Conservation (phyloP, 35 echinoderm and acorn worm species). For the Lytechinus variegatus region DNA sequence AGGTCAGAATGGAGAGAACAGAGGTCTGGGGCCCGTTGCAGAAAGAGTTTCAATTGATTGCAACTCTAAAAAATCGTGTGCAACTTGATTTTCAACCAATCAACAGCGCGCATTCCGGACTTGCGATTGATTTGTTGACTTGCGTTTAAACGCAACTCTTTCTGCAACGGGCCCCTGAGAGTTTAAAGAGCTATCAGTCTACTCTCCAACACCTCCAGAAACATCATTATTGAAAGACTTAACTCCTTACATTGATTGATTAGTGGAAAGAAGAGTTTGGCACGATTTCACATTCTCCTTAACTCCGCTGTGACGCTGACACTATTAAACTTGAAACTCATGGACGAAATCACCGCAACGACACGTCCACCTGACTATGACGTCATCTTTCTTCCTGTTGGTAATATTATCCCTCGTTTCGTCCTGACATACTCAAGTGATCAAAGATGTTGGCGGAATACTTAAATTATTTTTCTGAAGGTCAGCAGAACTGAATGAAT, state of each 20-base stretch:
- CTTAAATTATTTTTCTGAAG: not conserved
- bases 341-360: not conserved
- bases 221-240: not conserved
- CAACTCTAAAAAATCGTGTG: too few relatives aligned
- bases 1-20: too few relatives aligned
- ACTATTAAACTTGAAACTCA: not conserved
- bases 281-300: not conserved
- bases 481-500: not conserved
- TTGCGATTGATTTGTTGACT: too few relatives aligned
- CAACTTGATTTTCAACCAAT: too few relatives aligned
- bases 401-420: not conserved
- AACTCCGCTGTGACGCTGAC: not conserved
- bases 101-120: too few relatives aligned
- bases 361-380: not conserved
- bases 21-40: too few relatives aligned
- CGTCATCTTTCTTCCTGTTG: not conserved
- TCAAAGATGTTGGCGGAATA: not conserved
- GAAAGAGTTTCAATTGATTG: too few relatives aligned
- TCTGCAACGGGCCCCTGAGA: too few relatives aligned
- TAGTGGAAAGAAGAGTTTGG: not conserved
- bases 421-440: not conserved
- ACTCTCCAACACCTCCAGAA: not conserved
- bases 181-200: not conserved
- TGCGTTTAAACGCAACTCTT: too few relatives aligned
- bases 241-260: not conserved